A percentile compares a stretch with the other conserved stretches of the same genome.
phyloP scores from a whole-genome alignment of 1,140 invertebrate species.

The Cydia pomonella region DNA sequence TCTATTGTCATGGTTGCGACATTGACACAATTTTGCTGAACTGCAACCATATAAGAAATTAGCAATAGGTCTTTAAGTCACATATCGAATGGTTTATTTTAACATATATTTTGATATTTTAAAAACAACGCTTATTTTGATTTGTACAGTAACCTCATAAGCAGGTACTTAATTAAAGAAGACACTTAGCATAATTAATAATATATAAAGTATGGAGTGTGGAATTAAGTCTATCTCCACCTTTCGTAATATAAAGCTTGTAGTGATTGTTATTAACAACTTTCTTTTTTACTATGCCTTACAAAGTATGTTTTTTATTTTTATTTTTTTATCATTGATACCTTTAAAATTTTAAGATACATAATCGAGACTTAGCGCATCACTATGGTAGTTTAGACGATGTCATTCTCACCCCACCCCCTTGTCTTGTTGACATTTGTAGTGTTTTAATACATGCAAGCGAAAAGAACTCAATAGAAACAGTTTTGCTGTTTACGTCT shows the following conservation, averaged over 20 bases:
- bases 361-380: not conserved
- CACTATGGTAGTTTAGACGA: not conserved
- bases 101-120: not conserved
- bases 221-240: too few relatives aligned
- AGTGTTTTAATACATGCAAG: not conserved
- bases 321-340: not conserved
- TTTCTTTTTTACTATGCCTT: too few relatives aligned
- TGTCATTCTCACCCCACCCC: not conserved
- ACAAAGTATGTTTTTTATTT: not conserved
- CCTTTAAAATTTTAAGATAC: not conserved
- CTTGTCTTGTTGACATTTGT: not conserved
- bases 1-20: too few relatives aligned
- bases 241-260: too few relatives aligned
- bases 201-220: too few relatives aligned
- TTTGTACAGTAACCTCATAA: not conserved
- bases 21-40: too few relatives aligned
- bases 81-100: not conserved
- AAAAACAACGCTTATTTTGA: not conserved
- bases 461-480: not conserved
- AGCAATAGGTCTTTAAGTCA: not conserved
- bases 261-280: too few relatives aligned
- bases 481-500: not conserved
- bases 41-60: not conserved
- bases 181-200: too few relatives aligned
- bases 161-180: too few relatives aligned